A percentile compares a stretch with the other conserved stretches of the same genome.
phyloP scores from a whole-genome alignment of 2,888 invertebrate genomes.

The Plebejus anna region DNA sequence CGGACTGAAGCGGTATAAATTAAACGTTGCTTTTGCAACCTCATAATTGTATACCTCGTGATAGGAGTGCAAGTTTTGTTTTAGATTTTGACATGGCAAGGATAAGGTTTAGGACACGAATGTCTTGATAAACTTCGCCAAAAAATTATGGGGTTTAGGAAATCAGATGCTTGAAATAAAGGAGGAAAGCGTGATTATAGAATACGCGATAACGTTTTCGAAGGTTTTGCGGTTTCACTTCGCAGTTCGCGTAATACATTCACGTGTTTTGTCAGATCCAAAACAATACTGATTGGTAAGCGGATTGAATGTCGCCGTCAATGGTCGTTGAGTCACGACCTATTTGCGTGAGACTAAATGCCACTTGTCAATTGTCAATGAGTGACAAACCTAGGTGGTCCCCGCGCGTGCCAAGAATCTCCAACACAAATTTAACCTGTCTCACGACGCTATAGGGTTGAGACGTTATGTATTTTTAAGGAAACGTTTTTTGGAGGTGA shows the following conservation, averaged over 20 bases:
- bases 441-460: neutral
- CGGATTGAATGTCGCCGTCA: slow-evolving; percentile 7
- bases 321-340: slow-evolving; percentile 21
- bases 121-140: neutral
- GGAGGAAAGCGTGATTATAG: neutral
- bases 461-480: neutral
- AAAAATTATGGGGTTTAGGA: neutral
- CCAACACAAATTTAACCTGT: slow-evolving; percentile 17
- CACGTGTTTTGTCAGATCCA: neutral
- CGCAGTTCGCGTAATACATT: neutral
- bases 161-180: too few relatives aligned
- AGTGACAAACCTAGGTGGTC: slow-evolving; percentile 26
- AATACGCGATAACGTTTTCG: neutral
- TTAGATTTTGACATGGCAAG: neutral
- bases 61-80: neutral
- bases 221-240: neutral
- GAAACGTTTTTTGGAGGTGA: neutral
- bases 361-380: slow-evolving; percentile 21
- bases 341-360: slow-evolving; percentile 15
- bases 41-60: neutral
- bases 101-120: neutral
- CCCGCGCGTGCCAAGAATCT: slow-evolving; percentile 21
- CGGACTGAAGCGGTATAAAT: slow-evolving; percentile 4
- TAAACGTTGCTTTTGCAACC: neutral
- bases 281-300: slow-evolving; percentile 3